Conservation (phyloP, 2,113 vertebrate genomes). For the Spilogale gracilis region DNA sequence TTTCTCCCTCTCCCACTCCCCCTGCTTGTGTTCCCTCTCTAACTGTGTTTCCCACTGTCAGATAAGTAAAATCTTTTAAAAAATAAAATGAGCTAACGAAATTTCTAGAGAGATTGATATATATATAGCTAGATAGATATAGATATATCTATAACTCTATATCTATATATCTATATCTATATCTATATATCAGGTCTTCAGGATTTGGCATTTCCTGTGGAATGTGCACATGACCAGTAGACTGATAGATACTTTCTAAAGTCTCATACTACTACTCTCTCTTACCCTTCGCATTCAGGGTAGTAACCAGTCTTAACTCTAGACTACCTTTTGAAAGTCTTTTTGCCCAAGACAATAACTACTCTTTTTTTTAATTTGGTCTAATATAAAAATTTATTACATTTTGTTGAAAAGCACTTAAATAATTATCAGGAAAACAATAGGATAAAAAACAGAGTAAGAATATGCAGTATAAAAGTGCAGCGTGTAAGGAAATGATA, state of each 20-base stretch:
- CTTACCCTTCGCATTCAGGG: conserved; percentile 69
- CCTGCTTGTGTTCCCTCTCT: too few species aligned
- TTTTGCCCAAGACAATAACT: conserved; percentile 48
- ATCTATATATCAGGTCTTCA: conserved; percentile 55
- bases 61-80: too few species aligned
- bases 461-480: neutral
- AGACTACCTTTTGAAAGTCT: neutral
- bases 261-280: conserved; percentile 64
- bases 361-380: neutral
- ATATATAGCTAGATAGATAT: neutral
- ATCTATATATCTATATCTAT: too few species aligned
- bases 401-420: conserved; percentile 38
- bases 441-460: neutral
- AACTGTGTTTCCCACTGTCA: too few species aligned
- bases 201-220: conserved; percentile 61
- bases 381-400: neutral
- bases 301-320: conserved; percentile 66
- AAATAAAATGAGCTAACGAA: conserved; percentile 73
- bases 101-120: conserved; percentile 58
- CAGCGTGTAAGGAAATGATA: neutral
- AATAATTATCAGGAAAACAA: neutral
- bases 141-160: too few species aligned
- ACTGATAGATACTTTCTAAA: conserved; percentile 72
- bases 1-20: too few species aligned
- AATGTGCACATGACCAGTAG: conserved; percentile 75